Conservation (phyloP, 2,113 vertebrate genomes). For the Varanus salvator region DNA sequence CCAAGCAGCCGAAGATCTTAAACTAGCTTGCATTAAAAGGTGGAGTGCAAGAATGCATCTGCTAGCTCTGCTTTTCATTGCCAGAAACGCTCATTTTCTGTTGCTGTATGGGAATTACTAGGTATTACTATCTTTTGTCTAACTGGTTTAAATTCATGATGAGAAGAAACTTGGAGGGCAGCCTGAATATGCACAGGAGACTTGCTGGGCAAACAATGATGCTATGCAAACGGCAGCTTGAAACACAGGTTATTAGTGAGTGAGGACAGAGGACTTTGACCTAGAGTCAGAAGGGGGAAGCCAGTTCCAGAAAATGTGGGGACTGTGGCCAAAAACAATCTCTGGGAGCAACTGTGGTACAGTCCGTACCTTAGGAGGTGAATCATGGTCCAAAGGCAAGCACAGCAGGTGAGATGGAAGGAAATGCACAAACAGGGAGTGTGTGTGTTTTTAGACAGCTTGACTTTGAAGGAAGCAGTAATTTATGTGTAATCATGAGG, state of each 20-base stretch:
- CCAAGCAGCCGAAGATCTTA: too few relatives aligned
- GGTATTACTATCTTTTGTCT: constrained; percentile 31
- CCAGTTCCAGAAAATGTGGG: constrained; percentile 3
- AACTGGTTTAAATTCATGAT: constrained; percentile 22
- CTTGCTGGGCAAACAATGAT: constrained; percentile 41
- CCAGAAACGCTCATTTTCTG: constrained; percentile 4
- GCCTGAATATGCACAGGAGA: constrained; percentile 27
- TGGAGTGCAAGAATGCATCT: too few relatives aligned
- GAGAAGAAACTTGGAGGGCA: constrained; percentile 15
- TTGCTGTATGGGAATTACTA: constrained; percentile 34
- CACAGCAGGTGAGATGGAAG: constrained; percentile 63
- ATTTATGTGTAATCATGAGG: constrained; percentile 68
- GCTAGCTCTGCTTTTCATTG: not conserved
- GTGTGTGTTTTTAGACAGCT: constrained; percentile 60
- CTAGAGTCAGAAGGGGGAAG: constrained; percentile 50
- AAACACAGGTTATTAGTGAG: constrained; percentile 61
- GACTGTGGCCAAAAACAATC: constrained; percentile 47
- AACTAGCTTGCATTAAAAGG: too few relatives aligned
- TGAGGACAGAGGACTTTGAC: constrained; percentile 44
- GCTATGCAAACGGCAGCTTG: constrained; percentile 22
- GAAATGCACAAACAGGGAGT: constrained; percentile 58
- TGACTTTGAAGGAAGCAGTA: constrained; percentile 59
- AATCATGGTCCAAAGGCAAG: constrained; percentile 61
- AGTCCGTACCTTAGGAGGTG: constrained; percentile 46
- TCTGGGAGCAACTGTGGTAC: constrained; percentile 37